phyloP scores from a whole-genome alignment of 2,888 invertebrate species.

The Hyposoter didymator region DNA sequence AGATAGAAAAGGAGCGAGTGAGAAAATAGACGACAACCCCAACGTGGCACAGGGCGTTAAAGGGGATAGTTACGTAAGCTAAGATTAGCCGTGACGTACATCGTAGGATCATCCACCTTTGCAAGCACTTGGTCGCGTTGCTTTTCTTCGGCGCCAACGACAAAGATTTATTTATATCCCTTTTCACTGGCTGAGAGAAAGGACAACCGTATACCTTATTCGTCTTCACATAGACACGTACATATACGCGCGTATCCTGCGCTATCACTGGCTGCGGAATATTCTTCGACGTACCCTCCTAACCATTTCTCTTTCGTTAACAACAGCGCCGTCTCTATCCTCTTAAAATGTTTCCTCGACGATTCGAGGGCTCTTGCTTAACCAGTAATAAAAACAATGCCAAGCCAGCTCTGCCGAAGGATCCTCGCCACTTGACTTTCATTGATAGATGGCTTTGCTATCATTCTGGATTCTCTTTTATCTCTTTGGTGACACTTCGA shows the following conservation, averaged over 20 bases:
- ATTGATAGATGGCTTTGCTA: slow-evolving; percentile 53
- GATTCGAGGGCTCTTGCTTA: slow-evolving; percentile 22
- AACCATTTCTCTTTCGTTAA: slow-evolving; percentile 57
- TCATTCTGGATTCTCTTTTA: slow-evolving; percentile 28
- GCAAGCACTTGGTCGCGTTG: slow-evolving; percentile 55
- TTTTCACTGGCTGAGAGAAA: slow-evolving; percentile 30
- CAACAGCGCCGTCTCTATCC: slow-evolving; percentile 4
- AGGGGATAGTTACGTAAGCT: slow-evolving; percentile 68
- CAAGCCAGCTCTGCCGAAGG: neutral
- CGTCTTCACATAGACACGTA: neutral
- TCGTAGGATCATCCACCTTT: slow-evolving; percentile 67
- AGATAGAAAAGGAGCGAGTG: slow-evolving; percentile 14
- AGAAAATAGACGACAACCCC: slow-evolving; percentile 54
- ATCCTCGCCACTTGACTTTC: slow-evolving; percentile 46
- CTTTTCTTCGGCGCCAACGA: slow-evolving; percentile 41
- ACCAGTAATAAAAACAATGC: slow-evolving; percentile 29
- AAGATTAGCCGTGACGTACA: slow-evolving; percentile 70
- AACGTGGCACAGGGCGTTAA: slow-evolving; percentile 47
- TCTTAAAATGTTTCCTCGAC: slow-evolving; percentile 15
- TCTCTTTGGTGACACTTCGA: slow-evolving; percentile 38
- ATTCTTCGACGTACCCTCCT: slow-evolving; percentile 31
- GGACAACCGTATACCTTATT: slow-evolving; percentile 7
- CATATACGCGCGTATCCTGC: slow-evolving; percentile 17
- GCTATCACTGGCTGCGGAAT: slow-evolving; percentile 18
- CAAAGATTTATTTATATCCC: slow-evolving; percentile 64